phyloP scores from a whole-genome alignment of 2,797 vertebrate genomes.

The Microtus obscurus region DNA sequence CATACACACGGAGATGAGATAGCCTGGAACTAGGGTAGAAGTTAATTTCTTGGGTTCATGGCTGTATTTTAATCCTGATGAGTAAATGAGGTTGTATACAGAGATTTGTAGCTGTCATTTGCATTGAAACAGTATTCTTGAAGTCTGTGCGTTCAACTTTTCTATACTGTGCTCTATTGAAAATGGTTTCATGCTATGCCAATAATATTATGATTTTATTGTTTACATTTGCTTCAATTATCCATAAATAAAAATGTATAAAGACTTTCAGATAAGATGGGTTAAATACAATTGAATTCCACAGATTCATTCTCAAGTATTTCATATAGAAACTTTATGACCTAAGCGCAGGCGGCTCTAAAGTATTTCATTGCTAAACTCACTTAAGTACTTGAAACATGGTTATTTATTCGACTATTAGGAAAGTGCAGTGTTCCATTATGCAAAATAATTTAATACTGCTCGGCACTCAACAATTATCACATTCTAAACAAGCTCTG shows the following conservation, averaged over 20 bases:
- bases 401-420: slow-evolving; percentile 67
- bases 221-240: not conserved
- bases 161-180: not conserved
- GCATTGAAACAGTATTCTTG: not conserved
- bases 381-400: slow-evolving; percentile 38
- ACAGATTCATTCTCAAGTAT: not conserved
- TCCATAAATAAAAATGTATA: not conserved
- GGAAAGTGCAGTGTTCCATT: slow-evolving; percentile 61
- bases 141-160: not conserved
- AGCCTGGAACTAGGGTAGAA: not conserved
- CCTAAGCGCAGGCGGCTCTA: not conserved
- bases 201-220: slow-evolving; percentile 2
- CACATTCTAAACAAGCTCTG: slow-evolving; percentile 42
- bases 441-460: slow-evolving; percentile 69
- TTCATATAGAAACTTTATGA: slow-evolving; percentile 45
- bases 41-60: not conserved
- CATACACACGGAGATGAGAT: not conserved
- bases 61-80: not conserved
- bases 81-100: not conserved
- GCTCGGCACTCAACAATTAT: slow-evolving; percentile 51
- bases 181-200: not conserved
- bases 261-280: not conserved
- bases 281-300: slow-evolving; percentile 2
- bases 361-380: slow-evolving; percentile 3
- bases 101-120: not conserved